Conservation (phyloP, 2,113 vertebrate species). For the Embiotoca jacksoni region DNA sequence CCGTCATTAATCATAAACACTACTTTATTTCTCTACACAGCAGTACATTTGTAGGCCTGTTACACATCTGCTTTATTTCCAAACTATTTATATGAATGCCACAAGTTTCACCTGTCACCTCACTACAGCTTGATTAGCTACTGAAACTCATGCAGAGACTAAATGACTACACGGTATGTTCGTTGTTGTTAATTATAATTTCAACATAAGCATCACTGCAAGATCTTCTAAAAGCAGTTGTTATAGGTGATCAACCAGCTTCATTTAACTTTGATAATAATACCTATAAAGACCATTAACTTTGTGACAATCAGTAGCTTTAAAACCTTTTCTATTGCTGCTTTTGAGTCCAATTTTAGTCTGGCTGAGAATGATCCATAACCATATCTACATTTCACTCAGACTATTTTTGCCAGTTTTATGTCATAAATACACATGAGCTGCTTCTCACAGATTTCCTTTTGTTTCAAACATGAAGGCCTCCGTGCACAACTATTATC, state of each 20-base stretch:
- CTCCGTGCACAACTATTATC: conserved; percentile 73
- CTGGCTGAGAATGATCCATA: neutral
- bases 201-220: neutral
- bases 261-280: neutral
- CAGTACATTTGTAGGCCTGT: neutral
- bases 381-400: neutral
- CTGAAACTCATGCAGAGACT: neutral
- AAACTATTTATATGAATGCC: neutral
- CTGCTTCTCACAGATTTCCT: conserved; percentile 52
- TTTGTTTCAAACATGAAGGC: conserved; percentile 62
- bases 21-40: neutral
- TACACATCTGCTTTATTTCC: neutral
- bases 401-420: conserved; percentile 11
- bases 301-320: neutral
- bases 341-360: neutral
- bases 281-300: neutral
- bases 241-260: neutral
- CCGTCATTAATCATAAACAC: neutral
- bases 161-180: neutral
- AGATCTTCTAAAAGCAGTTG: neutral
- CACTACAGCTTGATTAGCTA: neutral
- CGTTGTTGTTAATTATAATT: neutral
- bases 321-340: neutral
- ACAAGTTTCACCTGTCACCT: conserved; percentile 13
- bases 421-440: conserved; percentile 24